Evolutionary conservation across 2,797 vertebrate genomes (phyloP).

Genomic region (Poeciliopsis presidionis): DNA sequence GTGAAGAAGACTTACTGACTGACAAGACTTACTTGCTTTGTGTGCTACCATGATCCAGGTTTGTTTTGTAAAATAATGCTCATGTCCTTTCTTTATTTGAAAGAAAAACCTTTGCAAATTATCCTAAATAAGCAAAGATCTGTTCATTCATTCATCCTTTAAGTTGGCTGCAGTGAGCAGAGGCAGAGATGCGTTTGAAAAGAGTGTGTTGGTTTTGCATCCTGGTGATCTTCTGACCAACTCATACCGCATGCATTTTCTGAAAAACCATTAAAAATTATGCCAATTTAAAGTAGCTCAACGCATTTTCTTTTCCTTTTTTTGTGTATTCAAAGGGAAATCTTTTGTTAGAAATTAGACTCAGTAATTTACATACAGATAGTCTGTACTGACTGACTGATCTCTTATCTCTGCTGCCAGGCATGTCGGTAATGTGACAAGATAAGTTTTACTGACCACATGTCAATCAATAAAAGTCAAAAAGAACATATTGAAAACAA

Average conservation of each 20-base stretch:
- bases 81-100: neutral
- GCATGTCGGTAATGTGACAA: neutral
- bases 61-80: neutral
- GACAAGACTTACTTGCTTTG: neutral
- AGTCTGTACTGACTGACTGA: neutral
- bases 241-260: neutral
- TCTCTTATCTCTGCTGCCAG: neutral
- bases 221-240: neutral
- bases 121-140: neutral
- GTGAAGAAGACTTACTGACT: neutral
- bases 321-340: neutral
- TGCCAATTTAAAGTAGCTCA: neutral
- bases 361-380: neutral
- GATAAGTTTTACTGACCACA: neutral
- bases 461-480: neutral
- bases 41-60: neutral
- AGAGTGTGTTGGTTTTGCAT: neutral
- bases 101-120: neutral
- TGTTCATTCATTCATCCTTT: neutral
- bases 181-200: neutral
- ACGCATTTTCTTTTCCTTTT: neutral
- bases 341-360: neutral
- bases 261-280: neutral
- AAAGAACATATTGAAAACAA: neutral
- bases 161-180: neutral